Percentiles rank a stretch among this genome's conserved stretches.
Conservation (phyloP, 2,113 vertebrate genomes). For the Solea solea region DNA sequence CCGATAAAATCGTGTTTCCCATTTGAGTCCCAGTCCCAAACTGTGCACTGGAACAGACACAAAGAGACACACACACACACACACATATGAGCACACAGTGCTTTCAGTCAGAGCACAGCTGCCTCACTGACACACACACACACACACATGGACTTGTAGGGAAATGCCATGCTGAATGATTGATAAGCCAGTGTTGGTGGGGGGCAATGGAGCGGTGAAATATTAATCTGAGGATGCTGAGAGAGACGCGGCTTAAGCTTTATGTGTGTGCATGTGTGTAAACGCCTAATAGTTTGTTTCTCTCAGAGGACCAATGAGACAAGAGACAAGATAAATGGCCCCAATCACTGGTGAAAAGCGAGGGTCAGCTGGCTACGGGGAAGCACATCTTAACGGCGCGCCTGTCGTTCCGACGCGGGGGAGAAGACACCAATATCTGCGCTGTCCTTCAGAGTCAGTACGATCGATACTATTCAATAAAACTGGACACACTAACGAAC, state of each 20-base stretch:
- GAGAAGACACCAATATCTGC: not conserved
- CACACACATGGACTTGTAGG: constrained; percentile 49
- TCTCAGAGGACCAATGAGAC: constrained; percentile 43
- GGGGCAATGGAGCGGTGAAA: constrained; percentile 77
- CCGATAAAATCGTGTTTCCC: constrained; percentile 99
- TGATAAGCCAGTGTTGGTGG: constrained; percentile 75
- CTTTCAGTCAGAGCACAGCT: constrained; percentile 36
- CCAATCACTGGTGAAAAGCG: constrained; percentile 40
- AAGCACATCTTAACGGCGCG: constrained; percentile 16
- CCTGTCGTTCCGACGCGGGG: constrained; percentile 14
- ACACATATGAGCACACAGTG: constrained; percentile 3
- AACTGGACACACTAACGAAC: not conserved
- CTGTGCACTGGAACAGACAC: constrained; percentile 88
- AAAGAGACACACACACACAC: constrained; percentile 47
- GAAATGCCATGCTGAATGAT: constrained; percentile 82
- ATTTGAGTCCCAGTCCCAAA: constrained; percentile 99
- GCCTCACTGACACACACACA: constrained; percentile 45
- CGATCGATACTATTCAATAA: constrained; percentile 34
- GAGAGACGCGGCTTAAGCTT: constrained; percentile 63
- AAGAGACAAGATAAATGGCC: constrained; percentile 59
- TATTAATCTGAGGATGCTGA: constrained; percentile 80
- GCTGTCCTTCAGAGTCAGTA: not conserved
- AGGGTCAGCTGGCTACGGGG: constrained; percentile 38
- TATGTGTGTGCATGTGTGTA: constrained; percentile 39
- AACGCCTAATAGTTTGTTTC: constrained; percentile 54